These are phyloP conservation scores for Phortica okadai DNA, from an alignment of 2,888 invertebrate species.

Conservation along the genomic window DNA sequence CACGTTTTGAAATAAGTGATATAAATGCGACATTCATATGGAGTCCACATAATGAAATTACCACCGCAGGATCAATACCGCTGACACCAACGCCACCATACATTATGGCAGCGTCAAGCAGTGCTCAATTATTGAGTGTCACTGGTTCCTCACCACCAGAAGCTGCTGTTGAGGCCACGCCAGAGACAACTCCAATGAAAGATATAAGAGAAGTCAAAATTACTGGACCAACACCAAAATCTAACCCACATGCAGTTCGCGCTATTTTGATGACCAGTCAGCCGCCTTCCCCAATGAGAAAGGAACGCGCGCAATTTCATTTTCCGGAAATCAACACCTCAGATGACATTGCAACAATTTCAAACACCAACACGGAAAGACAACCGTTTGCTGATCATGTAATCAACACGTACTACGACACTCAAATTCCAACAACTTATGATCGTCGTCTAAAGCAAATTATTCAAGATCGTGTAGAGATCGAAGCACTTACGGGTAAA, in stretches of 20 bases:
- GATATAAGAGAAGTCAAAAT: constrained; percentile 75
- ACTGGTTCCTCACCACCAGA: constrained; percentile 87
- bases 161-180: constrained; percentile 92
- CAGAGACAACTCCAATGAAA: constrained; percentile 90
- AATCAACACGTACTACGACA: constrained; percentile 42
- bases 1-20: constrained; percentile 50
- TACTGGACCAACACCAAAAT: constrained; percentile 69
- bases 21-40: constrained; percentile 63
- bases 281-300: constrained; percentile 84
- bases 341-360: constrained; percentile 29
- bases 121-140: constrained; percentile 71
- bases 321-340: constrained; percentile 71
- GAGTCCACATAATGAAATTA: constrained; percentile 75
- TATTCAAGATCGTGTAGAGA: constrained; percentile 57
- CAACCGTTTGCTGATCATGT: constrained; percentile 48
- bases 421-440: constrained; percentile 56
- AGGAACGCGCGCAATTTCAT: constrained; percentile 79
- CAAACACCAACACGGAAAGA: constrained; percentile 41
- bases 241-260: constrained; percentile 82
- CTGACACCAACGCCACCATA: constrained; percentile 78
- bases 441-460: constrained; percentile 66
- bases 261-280: constrained; percentile 80
- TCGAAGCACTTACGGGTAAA: constrained; percentile 3
- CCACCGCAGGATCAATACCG: constrained; percentile 77
- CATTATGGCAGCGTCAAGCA: constrained; percentile 75